phyloP scores from a whole-genome alignment of 2,888 invertebrate genomes.

The Pristionchus arcanus region DNA sequence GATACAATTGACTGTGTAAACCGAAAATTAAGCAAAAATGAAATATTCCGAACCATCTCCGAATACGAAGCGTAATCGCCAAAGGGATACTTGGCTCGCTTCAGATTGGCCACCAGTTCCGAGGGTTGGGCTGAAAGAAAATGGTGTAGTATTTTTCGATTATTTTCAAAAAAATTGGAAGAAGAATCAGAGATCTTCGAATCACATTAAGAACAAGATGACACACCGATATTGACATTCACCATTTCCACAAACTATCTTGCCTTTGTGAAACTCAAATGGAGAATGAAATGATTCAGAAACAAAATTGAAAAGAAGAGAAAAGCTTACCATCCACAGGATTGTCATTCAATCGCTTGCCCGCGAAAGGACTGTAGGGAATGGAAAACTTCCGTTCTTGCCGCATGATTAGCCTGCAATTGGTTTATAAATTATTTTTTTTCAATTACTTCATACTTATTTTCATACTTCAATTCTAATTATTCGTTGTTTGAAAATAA shows the following conservation, averaged over 20 bases:
- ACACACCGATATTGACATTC: neutral
- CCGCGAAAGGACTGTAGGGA: slow-evolving; percentile 9
- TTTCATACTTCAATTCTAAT: too few relatives aligned
- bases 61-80: slow-evolving; percentile 76
- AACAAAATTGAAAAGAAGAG: neutral
- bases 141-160: too few relatives aligned
- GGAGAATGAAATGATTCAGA: neutral
- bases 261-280: neutral
- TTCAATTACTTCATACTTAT: too few relatives aligned
- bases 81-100: slow-evolving; percentile 72
- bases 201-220: too few relatives aligned
- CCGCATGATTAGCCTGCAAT: slow-evolving; percentile 64
- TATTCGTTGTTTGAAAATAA: too few relatives aligned
- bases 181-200: too few relatives aligned
- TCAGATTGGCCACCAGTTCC: slow-evolving; percentile 63
- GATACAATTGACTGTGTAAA: too few relatives aligned
- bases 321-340: slow-evolving; percentile 62
- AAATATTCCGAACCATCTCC: slow-evolving; percentile 67
- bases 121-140: slow-evolving; percentile 52
- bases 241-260: neutral
- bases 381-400: slow-evolving; percentile 62
- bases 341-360: slow-evolving; percentile 65
- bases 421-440: too few relatives aligned
- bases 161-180: too few relatives aligned
- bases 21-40: neutral